phyloP scores from a whole-genome alignment of 2,113 vertebrate genomes.

The Craseonycteris thonglongyai region DNA sequence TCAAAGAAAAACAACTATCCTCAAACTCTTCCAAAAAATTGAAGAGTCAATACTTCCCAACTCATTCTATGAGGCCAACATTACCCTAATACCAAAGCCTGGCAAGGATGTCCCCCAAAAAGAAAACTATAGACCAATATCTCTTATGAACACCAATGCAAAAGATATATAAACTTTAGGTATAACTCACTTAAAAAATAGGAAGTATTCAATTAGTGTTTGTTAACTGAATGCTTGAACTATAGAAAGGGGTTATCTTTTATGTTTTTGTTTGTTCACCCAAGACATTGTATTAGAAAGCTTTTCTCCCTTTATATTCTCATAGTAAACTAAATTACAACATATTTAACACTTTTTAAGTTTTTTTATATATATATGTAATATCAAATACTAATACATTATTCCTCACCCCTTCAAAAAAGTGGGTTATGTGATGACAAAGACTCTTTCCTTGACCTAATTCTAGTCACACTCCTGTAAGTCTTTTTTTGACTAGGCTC shows the following conservation, averaged over 20 bases:
- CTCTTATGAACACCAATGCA: no score
- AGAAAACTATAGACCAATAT: no score
- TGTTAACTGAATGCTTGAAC: background rate
- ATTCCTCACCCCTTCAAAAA: background rate
- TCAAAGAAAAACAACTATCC: no score
- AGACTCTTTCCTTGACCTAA: background rate
- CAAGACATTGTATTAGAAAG: background rate
- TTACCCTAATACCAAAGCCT: no score
- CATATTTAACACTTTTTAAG: background rate
- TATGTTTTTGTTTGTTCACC: background rate
- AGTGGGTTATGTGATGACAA: background rate
- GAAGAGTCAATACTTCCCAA: no score
- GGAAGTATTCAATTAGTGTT: background rate
- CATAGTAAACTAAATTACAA: background rate
- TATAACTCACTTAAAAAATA: background rate
- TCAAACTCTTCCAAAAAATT: no score
- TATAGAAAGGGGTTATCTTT: background rate
- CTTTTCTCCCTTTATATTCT: background rate
- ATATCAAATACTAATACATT: background rate
- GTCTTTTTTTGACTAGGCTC: background rate
- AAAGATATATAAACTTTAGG: background rate
- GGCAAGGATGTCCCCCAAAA: no score
- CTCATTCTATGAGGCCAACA: no score
- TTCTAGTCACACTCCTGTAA: background rate
- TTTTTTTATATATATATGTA: background rate